phyloP scores from a whole-genome alignment of 2,888 invertebrate genomes.

The Malthinus flaveolus region DNA sequence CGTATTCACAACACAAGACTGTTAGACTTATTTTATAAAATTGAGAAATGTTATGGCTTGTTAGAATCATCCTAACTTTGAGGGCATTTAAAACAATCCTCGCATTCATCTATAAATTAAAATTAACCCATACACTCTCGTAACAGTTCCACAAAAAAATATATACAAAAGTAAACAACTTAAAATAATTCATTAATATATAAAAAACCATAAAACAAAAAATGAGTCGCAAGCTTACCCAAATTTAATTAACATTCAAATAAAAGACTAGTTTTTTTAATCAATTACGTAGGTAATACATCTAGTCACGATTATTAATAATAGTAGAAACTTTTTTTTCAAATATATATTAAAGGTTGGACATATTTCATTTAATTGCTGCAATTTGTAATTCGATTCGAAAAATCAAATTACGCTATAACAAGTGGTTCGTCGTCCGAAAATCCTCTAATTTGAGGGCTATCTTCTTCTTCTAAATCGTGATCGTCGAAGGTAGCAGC shows the following conservation, averaged over 20 bases:
- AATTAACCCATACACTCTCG: background rate
- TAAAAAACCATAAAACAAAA: conserved; percentile 15
- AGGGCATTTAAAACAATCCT: background rate
- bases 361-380: conserved; percentile 17
- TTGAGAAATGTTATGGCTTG: background rate
- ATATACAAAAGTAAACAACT: conserved; percentile 6
- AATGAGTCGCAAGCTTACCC: background rate
- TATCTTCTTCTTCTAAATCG: conserved; percentile 77
- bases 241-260: conserved; percentile 9
- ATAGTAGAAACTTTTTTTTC: conserved; percentile 21
- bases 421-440: conserved; percentile 94
- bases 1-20: background rate
- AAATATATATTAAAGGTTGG: conserved; percentile 20
- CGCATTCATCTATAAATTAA: background rate
- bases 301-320: conserved; percentile 16
- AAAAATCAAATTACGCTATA: conserved; percentile 67
- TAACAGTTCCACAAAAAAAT: conserved; percentile 1
- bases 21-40: background rate
- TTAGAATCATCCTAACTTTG: background rate
- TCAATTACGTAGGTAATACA: conserved; percentile 22
- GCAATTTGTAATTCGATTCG: conserved; percentile 4
- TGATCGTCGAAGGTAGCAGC: conserved; percentile 82
- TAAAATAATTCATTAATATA: conserved; percentile 11
- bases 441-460: conserved; percentile 87
- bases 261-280: conserved; percentile 23